A percentile compares a stretch with the other conserved stretches of the same genome.
These are phyloP conservation scores for Acipenser transmontanus DNA, from an alignment of 2,797 vertebrate species.

Conservation along the genomic window DNA sequence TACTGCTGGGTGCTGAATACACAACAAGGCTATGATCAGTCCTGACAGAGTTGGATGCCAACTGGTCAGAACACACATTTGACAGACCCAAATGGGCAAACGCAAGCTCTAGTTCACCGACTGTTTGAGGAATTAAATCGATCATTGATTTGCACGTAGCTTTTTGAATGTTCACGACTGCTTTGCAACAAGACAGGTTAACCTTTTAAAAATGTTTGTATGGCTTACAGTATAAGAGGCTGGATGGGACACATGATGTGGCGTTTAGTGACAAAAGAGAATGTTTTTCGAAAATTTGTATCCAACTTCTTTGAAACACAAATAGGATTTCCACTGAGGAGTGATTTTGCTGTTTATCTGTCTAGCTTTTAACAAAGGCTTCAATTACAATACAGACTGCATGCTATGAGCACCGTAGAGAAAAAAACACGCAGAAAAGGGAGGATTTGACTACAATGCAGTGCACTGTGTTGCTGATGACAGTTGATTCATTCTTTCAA, in stretches of 20 bases:
- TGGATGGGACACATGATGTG: not conserved
- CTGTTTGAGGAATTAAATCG: too few relatives aligned
- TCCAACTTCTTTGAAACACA: not conserved
- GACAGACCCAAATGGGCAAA: too few relatives aligned
- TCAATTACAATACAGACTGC: not conserved
- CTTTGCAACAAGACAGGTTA: too few relatives aligned
- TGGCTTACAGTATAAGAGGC: not conserved
- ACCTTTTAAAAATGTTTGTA: too few relatives aligned
- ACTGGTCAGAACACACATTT: too few relatives aligned
- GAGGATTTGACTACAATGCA: constrained; percentile 4
- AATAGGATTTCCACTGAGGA: not conserved
- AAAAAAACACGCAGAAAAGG: constrained; percentile 19
- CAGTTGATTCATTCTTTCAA: not conserved
- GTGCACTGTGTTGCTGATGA: not conserved
- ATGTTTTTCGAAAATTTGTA: not conserved
- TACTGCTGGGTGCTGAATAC: too few relatives aligned
- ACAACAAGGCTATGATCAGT: too few relatives aligned
- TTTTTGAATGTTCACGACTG: too few relatives aligned
- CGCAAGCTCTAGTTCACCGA: too few relatives aligned
- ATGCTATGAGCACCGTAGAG: constrained; percentile 10
- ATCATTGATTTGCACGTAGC: too few relatives aligned
- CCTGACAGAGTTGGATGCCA: too few relatives aligned
- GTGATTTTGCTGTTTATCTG: not conserved
- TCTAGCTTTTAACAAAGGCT: not conserved
- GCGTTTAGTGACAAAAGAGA: not conserved